Conservation (phyloP, 2,888 invertebrate genomes). For the Drosophila kuntzei region DNA sequence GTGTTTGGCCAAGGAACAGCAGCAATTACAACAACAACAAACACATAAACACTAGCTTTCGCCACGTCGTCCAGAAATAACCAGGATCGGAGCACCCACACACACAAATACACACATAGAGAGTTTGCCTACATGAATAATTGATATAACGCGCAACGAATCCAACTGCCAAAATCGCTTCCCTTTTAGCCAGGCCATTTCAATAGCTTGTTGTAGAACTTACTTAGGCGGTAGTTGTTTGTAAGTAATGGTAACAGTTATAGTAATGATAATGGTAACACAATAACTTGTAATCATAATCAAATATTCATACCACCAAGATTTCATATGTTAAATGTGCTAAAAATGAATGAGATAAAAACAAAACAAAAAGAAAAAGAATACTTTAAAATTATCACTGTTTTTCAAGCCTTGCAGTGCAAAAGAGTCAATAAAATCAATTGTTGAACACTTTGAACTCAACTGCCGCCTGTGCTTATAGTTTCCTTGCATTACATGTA, state of each 20-base stretch:
- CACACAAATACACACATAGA: conserved; percentile 30
- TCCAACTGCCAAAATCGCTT: conserved; percentile 79
- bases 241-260: conserved; percentile 58
- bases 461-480: conserved; percentile 56
- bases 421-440: conserved; percentile 7
- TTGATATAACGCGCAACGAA: conserved; percentile 72
- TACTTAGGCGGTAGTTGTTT: conserved; percentile 69
- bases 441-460: conserved; percentile 16
- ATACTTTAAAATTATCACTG: conserved; percentile 16
- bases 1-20: conserved; percentile 12
- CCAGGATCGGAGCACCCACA: conserved; percentile 33
- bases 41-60: conserved; percentile 44
- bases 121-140: conserved; percentile 49
- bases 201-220: conserved; percentile 69
- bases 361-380: conserved; percentile 2
- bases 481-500: conserved; percentile 40
- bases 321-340: conserved; percentile 53
- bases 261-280: conserved; percentile 12
- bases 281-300: conserved; percentile 47
- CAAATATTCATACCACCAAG: conserved; percentile 72
- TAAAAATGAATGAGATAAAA: conserved; percentile 7
- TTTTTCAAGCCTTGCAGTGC: conserved; percentile 25
- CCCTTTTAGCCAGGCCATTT: conserved; percentile 62
- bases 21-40: conserved; percentile 22
- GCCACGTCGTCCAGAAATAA: conserved; percentile 48